Evolutionary conservation across 2,797 vertebrate species (phyloP).

Genomic region (Acanthornis magna): DNA sequence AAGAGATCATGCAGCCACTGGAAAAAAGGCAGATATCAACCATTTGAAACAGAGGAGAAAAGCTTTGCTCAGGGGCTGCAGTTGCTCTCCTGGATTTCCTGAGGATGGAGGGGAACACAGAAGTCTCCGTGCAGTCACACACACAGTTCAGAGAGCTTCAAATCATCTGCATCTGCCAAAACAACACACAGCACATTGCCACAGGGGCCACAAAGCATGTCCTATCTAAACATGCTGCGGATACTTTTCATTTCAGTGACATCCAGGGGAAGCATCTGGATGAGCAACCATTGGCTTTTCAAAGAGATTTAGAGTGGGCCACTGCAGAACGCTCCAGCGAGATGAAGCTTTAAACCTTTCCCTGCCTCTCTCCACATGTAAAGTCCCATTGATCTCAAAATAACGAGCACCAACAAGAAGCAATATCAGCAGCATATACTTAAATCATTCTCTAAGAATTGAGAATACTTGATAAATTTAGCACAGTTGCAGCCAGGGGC

Average conservation of each 20-base stretch:
- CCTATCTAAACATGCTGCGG: neutral
- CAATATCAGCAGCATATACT: neutral
- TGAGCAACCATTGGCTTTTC: neutral
- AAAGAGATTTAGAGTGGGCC: neutral
- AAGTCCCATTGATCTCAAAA: slow-evolving; percentile 23
- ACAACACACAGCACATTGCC: neutral
- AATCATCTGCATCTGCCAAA: neutral
- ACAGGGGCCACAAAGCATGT: neutral
- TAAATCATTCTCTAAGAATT: neutral
- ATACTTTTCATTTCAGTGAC: neutral
- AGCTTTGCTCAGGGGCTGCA: neutral
- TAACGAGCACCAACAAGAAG: neutral
- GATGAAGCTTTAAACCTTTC: neutral
- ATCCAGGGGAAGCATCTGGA: neutral
- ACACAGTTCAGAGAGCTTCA: neutral
- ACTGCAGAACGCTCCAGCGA: neutral
- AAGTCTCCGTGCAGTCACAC: neutral
- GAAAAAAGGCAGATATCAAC: neutral
- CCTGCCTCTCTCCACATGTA: neutral
- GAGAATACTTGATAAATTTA: neutral
- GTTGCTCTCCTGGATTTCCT: neutral
- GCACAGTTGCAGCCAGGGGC: neutral
- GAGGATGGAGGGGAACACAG: neutral
- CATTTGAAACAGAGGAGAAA: neutral
- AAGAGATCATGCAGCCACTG: neutral